Percentiles rank a stretch among this genome's conserved stretches.
These are phyloP conservation scores for Nematolebias whitei DNA, from an alignment of 2,113 vertebrate genomes.

Conservation along the genomic window DNA sequence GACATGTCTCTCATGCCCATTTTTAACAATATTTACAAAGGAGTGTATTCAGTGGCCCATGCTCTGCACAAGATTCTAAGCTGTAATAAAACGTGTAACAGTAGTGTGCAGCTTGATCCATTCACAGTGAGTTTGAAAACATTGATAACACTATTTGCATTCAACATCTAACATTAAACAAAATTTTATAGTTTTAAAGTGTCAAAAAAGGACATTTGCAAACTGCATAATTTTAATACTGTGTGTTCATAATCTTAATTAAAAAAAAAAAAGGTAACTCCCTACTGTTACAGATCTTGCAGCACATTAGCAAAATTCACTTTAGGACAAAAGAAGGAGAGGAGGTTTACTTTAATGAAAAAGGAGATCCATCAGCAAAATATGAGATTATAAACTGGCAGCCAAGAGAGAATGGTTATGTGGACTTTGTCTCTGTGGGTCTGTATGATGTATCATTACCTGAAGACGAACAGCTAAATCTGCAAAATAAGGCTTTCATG, in stretches of 20 bases:
- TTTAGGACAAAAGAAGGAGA: constrained; percentile 77
- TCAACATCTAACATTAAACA: too few relatives aligned
- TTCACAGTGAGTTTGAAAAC: constrained; percentile 46
- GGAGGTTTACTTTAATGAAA: constrained; percentile 72
- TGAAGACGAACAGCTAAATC: constrained; percentile 48
- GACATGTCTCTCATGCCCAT: constrained; percentile 78
- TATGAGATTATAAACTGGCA: constrained; percentile 80
- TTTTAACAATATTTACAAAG: constrained; percentile 79
- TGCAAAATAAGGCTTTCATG: constrained; percentile 58
- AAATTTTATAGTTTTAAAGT: too few relatives aligned
- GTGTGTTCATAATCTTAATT: too few relatives aligned
- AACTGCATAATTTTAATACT: too few relatives aligned
- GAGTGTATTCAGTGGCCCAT: constrained; percentile 75
- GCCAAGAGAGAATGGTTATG: constrained; percentile 33
- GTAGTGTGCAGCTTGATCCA: constrained; percentile 49
- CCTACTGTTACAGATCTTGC: constrained; percentile 60
- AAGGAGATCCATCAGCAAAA: constrained; percentile 71
- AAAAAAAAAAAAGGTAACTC: too few relatives aligned
- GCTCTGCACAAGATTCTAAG: constrained; percentile 64
- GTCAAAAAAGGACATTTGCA: too few relatives aligned
- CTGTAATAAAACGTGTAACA: constrained; percentile 68
- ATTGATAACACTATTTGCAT: too few relatives aligned
- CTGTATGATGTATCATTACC: constrained; percentile 70
- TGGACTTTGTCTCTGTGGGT: constrained; percentile 75
- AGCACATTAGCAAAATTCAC: constrained; percentile 49